Percentiles rank a stretch among this genome's conserved stretches.
Conservation (phyloP, 30 jellyfish, hydroid and myxozoan species). For the Nemopilema nomurai region DNA sequence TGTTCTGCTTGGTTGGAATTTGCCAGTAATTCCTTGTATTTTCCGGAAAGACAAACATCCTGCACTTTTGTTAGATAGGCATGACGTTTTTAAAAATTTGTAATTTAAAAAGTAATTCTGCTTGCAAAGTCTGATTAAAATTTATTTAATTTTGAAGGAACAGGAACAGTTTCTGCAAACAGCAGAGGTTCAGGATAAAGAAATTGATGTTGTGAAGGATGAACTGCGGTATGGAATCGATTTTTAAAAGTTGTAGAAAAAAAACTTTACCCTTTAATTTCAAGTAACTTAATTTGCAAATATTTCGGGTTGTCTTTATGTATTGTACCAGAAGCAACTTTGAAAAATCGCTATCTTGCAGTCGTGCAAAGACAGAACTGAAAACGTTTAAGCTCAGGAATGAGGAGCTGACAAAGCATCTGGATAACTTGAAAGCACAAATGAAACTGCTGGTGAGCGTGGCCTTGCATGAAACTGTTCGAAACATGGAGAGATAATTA, state of each 20-base stretch:
- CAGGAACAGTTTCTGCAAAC: constrained; percentile 79
- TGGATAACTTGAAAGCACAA: constrained; percentile 67
- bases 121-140: too few species aligned
- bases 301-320: neutral
- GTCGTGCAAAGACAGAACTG: constrained; percentile 67
- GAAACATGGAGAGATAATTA: neutral
- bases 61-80: too few species aligned
- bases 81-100: too few species aligned
- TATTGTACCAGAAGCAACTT: neutral
- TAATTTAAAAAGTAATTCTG: too few species aligned
- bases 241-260: too few species aligned
- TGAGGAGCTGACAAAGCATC: constrained; percentile 69
- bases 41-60: too few species aligned
- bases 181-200: constrained; percentile 77
- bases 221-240: constrained; percentile 63
- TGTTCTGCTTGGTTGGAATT: too few species aligned
- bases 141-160: constrained; percentile 56
- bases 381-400: constrained; percentile 69
- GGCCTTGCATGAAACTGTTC: neutral
- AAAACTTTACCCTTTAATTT: too few species aligned
- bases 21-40: neutral
- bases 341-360: neutral
- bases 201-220: constrained; percentile 45
- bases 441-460: constrained; percentile 58
- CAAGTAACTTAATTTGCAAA: neutral